These are phyloP conservation scores for Anarsia innoxiella DNA, from an alignment of 2,888 invertebrate genomes.

Conservation along the genomic window DNA sequence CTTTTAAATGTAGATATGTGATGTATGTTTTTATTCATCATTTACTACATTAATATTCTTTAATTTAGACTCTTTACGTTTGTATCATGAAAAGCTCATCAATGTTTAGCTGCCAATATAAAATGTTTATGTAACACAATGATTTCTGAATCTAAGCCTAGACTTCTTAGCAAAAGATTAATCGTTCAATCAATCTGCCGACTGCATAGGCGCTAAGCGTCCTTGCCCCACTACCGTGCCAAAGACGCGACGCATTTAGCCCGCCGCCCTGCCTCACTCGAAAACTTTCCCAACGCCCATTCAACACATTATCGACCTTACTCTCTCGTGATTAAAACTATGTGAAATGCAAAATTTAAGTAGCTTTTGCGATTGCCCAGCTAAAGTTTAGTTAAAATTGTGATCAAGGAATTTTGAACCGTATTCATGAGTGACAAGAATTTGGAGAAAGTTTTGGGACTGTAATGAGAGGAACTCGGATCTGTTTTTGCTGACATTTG, in stretches of 20 bases:
- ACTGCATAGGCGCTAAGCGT: slow-evolving; percentile 61
- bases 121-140: no score
- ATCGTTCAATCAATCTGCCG: slow-evolving; percentile 66
- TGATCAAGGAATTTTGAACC: slow-evolving; percentile 31
- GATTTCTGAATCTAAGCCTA: no score
- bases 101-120: no score
- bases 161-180: slow-evolving; percentile 47
- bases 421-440: no score
- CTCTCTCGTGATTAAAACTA: slow-evolving; percentile 29
- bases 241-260: slow-evolving; percentile 62
- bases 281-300: slow-evolving; percentile 47
- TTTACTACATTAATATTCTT: no score
- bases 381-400: slow-evolving; percentile 30
- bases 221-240: slow-evolving; percentile 71
- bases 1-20: no score
- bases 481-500: slow-evolving; percentile 57
- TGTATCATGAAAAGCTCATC: no score
- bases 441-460: no score
- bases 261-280: slow-evolving; percentile 50
- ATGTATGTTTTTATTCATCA: no score
- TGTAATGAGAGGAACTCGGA: slow-evolving; percentile 43
- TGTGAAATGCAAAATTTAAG: slow-evolving; percentile 26
- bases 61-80: no score
- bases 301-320: slow-evolving; percentile 48
- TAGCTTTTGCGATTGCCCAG: slow-evolving; percentile 31